A percentile compares a stretch with the other conserved stretches of the same genome.
These are phyloP conservation scores for Thunnus maccoyii DNA, from an alignment of 2,113 vertebrate genomes.

Conservation along the genomic window DNA sequence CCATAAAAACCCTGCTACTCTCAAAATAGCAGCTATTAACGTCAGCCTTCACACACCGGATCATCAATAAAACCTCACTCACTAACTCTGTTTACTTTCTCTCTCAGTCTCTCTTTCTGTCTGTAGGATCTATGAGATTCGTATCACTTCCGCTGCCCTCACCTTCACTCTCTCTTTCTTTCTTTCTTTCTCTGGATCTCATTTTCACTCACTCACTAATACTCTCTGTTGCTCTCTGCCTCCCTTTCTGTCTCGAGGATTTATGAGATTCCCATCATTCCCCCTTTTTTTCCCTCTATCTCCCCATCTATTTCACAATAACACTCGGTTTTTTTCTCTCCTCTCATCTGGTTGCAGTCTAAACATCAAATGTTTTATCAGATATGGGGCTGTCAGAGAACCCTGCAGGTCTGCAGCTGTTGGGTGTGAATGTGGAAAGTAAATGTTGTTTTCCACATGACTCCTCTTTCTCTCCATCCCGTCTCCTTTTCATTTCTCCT, in stretches of 20 bases:
- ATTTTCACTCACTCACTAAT: no score
- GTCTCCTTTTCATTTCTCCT: not conserved
- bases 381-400: not conserved
- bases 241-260: not conserved
- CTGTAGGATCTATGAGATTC: not conserved
- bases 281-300: not conserved
- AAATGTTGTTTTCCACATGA: constrained; percentile 22
- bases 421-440: not conserved
- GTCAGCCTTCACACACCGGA: no score
- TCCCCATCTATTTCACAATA: not conserved
- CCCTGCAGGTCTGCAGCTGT: not conserved
- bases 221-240: not conserved
- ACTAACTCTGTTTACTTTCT: not conserved
- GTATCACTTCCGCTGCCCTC: not conserved
- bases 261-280: constrained; percentile 4
- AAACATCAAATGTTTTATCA: constrained; percentile 42
- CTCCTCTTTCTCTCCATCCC: not conserved
- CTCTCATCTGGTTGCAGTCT: not conserved
- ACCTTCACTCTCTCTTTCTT: no score
- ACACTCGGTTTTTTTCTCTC: not conserved
- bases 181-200: no score
- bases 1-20: no score
- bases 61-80: no score
- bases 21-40: no score
- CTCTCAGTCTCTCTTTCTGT: not conserved